phyloP scores from a whole-genome alignment of 2,888 invertebrate genomes.

The Petrolisthes manimaculis region DNA sequence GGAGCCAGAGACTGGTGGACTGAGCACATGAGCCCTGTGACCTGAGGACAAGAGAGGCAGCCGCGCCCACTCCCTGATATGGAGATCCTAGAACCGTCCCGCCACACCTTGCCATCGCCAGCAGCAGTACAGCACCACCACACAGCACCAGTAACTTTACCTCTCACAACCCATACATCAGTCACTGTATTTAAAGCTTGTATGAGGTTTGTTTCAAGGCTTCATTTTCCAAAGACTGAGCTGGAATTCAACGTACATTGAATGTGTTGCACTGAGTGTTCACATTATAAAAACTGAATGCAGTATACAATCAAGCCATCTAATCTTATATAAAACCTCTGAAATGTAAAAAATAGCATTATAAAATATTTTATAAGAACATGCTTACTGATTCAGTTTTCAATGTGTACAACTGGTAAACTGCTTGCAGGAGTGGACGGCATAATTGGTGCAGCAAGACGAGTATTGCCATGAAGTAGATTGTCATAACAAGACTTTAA shows the following conservation, averaged over 20 bases:
- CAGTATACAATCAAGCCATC: slow-evolving; percentile 40
- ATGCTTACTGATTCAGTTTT: slow-evolving; percentile 55
- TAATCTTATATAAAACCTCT: slow-evolving; percentile 50
- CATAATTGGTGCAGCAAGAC: slow-evolving; percentile 57
- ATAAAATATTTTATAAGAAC: slow-evolving; percentile 54
- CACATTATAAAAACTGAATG: slow-evolving; percentile 56
- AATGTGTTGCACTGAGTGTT: slow-evolving; percentile 46
- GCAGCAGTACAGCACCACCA: slow-evolving; percentile 40
- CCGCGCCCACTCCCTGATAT: slow-evolving; percentile 62
- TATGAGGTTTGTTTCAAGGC: slow-evolving; percentile 44
- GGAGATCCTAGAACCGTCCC: slow-evolving; percentile 63
- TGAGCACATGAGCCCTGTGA: slow-evolving; percentile 63
- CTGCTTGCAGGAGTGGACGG: slow-evolving; percentile 60
- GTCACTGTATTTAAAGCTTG: slow-evolving; percentile 54
- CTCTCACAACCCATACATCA: slow-evolving; percentile 54
- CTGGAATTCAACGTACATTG: slow-evolving; percentile 44
- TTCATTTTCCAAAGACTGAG: slow-evolving; percentile 57
- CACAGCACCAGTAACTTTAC: slow-evolving; percentile 46
- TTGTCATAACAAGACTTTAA: slow-evolving; percentile 61
- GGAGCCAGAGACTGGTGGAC: slow-evolving; percentile 62
- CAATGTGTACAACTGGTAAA: slow-evolving; percentile 48
- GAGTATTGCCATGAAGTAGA: slow-evolving; percentile 63
- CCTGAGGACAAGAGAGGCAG: slow-evolving; percentile 62
- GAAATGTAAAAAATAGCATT: slow-evolving; percentile 51
- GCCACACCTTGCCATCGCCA: slow-evolving; percentile 41